Conservation (phyloP, 2,113 vertebrate species). For the Porphyrio hochstetteri region DNA sequence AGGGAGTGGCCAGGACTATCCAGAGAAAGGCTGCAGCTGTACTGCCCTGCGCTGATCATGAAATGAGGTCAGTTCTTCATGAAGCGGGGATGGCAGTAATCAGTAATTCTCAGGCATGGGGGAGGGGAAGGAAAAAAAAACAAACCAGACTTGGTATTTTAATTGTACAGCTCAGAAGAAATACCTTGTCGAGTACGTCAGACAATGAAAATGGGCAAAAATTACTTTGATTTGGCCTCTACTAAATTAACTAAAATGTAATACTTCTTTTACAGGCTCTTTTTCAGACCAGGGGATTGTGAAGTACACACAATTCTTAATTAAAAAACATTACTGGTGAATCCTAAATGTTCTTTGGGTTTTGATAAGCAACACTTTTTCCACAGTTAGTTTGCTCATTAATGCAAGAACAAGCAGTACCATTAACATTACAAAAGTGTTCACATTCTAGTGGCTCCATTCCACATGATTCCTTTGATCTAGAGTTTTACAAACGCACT, state of each 20-base stretch:
- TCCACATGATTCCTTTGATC: not conserved
- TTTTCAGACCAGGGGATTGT: not conserved
- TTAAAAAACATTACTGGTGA: not conserved
- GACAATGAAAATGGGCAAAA: not conserved
- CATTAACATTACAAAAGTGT: not conserved
- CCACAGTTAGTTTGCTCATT: not conserved
- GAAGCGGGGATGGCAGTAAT: not conserved
- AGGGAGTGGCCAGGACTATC: not conserved
- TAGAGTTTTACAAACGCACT: not conserved
- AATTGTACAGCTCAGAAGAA: not conserved
- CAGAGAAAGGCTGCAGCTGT: not conserved
- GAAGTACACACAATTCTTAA: not conserved
- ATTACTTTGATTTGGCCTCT: not conserved
- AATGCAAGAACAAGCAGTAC: not conserved
- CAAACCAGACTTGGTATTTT: not conserved
- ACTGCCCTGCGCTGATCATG: not conserved
- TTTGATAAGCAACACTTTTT: not conserved
- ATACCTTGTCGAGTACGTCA: not conserved
- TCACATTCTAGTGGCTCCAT: not conserved
- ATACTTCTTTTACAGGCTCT: not conserved
- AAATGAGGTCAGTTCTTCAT: not conserved
- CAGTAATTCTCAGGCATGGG: not conserved
- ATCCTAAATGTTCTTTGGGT: not conserved
- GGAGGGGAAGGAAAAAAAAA: not conserved
- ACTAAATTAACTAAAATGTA: not conserved